Evolutionary conservation across 1,140 invertebrate genomes (phyloP).

Genomic region (Scaptomyza pallida): DNA sequence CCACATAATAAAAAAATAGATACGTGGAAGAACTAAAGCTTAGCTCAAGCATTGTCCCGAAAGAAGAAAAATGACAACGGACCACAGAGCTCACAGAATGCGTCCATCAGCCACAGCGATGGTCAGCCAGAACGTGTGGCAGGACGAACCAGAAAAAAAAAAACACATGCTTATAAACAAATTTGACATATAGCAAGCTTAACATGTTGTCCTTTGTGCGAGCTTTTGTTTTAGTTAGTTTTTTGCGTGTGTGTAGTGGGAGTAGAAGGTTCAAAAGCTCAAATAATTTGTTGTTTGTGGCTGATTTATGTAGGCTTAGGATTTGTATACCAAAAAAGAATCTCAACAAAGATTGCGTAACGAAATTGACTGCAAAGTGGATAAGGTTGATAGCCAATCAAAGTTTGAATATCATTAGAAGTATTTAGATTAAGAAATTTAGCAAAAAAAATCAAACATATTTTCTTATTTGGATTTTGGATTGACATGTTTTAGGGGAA

Average conservation of each 20-base stretch:
- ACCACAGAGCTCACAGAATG: conserved; percentile 22
- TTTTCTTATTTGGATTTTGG: too few species aligned
- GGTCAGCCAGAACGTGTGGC: conserved; percentile 34
- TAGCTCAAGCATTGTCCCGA: conserved; percentile 14
- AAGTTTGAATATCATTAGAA: neutral
- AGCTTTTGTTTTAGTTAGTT: conserved; percentile 21
- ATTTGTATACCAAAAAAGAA: conserved; percentile 27
- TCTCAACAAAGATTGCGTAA: conserved; percentile 3
- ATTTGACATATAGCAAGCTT: conserved; percentile 74
- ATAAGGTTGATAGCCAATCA: neutral
- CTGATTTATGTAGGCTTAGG: conserved; percentile 72
- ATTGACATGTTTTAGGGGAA: too few species aligned
- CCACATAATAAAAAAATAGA: conserved; percentile 27
- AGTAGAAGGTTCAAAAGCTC: conserved; percentile 40
- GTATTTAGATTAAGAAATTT: neutral
- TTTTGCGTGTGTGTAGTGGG: neutral
- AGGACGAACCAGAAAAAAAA: conserved; percentile 7
- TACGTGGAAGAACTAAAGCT: conserved; percentile 16
- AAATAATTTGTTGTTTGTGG: conserved; percentile 65
- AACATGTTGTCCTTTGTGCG: conserved; percentile 64
- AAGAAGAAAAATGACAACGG: conserved; percentile 67
- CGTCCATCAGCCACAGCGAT: conserved; percentile 22
- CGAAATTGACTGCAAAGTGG: neutral
- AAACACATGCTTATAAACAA: conserved; percentile 56
- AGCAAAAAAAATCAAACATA: too few species aligned